Evolutionary conservation across 2,113 vertebrate genomes (phyloP), one percentile per base, ranked within the genome.

Genomic region (Pandion haliaetus): DNA sequence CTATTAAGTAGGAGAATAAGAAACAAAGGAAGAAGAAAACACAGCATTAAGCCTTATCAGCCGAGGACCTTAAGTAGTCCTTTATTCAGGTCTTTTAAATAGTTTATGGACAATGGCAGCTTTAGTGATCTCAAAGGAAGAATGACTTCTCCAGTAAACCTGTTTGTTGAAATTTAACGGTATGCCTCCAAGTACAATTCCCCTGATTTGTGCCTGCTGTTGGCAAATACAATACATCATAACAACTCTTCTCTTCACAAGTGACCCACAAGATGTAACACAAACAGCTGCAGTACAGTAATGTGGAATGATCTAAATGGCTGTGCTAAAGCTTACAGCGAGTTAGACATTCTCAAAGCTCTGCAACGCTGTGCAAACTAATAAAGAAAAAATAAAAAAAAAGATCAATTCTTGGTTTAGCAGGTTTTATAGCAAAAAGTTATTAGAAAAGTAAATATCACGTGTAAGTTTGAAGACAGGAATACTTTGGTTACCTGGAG

Each of bases 201-300:
- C 86, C 55, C 85, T 93, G 79, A 90, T 95, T 83, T 92, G 85
- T 94, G 59, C 77, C 79, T 95, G 63, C 82, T 96, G 12, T 38
- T 4, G 4, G 67, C 38, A 88, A 78, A 72, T 16, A 45, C 85
- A 55, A 24, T 55, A 44, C 26, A 31, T 86, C 82, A 29, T 34
- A 86, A 65, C 49, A 80, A 29, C 82, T 86, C 90, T 91, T 71
- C 89, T 50, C 55, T 82, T 83, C 47, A 47, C 45, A 31, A 86
- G 38, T 74, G 85, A 92, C 59, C 82, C 72, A n/a, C 82, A 67
- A 83, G 86, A 59, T 6, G 26, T 55, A 42, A 78, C 2, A 57
- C 63, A 79, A 92, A 81, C 67, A 86, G 76, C 82, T 91, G 79
- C 80, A 50, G 10, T 57, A 17, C 4, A 66, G 52, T 59, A 40